Base-by-base conservation (phyloP, 23 tunicate genomes). In the Clavelina lepadiformis region DNA sequence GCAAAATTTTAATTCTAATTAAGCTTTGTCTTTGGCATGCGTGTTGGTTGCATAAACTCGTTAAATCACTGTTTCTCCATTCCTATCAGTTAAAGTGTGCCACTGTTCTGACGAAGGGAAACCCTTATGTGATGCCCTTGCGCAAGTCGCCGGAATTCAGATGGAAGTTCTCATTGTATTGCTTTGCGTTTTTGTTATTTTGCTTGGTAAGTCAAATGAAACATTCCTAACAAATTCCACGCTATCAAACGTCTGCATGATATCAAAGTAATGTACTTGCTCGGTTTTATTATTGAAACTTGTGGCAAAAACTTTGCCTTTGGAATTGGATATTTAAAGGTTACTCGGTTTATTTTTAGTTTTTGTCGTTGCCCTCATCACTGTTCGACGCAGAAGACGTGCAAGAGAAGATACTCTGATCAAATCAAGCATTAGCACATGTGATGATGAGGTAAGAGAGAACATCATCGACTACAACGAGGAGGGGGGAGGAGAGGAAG, bases 401-500 rank as follows among this genome's bases (percentile, higher is more conserved):
- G 20, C 21, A 21, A 31, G 51, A 37, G 28, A 30, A 26, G 84
- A 68, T 20, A 41, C 56, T 4, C 29, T 78, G 75, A 67, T 78
- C 34, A 68, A 68, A 45, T 68, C 46, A 6, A 78, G 84, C 57
- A 38, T 45, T 2, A 68, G 75, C 33, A 46, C 84, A 4, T 28
- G 65, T 46, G 75, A 68, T 3, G 63, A 53, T 15, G 84, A 78
- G 30, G 37, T 78, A 1, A 65, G 72, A 24, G 82, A 76, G 38
- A 68, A 78, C 61, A 68, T 78, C 64, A 68, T 68, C 60, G 35
- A 55, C 5, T 78, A 78, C 35, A 58, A 58, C 38, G 84, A 78
- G 61, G 84, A 78, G 27, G 84, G 84, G n/a, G 84, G 84, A 31
- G 84, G 84, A 0, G 84, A 78, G 35, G 84, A 78, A 45, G 84